phyloP scores from a whole-genome alignment of 2,888 invertebrate species.

The Mystacides longicornis region DNA sequence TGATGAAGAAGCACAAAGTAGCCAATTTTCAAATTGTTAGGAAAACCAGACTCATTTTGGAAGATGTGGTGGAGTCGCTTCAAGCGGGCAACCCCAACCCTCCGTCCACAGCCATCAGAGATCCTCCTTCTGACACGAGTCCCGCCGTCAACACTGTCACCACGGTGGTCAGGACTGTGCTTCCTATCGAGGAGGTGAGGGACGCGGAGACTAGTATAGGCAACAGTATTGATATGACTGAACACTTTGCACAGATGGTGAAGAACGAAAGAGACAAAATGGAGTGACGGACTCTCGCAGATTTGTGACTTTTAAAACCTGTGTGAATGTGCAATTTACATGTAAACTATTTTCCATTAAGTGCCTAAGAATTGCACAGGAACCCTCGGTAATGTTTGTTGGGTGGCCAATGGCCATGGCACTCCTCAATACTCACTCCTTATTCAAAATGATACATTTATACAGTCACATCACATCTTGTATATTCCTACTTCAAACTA shows the following conservation, averaged over 20 bases:
- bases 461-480: no score
- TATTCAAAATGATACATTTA: no score
- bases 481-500: no score
- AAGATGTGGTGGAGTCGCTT: conserved; percentile 13
- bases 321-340: no score
- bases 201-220: conserved; percentile 7
- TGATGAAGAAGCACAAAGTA: conserved; percentile 17
- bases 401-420: no score
- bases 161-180: not conserved
- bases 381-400: no score
- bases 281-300: not conserved
- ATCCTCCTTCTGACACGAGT: conserved; percentile 1
- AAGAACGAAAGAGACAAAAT: conserved; percentile 3
- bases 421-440: no score
- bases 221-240: conserved; percentile 6
- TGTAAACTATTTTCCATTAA: no score
- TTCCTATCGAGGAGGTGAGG: conserved; percentile 3
- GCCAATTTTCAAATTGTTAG: conserved; percentile 14
- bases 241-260: conserved; percentile 1
- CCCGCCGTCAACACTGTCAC: conserved; percentile 1
- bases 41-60: conserved; percentile 11
- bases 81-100: conserved; percentile 7
- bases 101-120: not conserved
- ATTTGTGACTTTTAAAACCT: no score
- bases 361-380: no score